These are phyloP conservation scores for Sesia bembeciformis DNA, from an alignment of 2,888 invertebrate genomes.

Conservation along the genomic window DNA sequence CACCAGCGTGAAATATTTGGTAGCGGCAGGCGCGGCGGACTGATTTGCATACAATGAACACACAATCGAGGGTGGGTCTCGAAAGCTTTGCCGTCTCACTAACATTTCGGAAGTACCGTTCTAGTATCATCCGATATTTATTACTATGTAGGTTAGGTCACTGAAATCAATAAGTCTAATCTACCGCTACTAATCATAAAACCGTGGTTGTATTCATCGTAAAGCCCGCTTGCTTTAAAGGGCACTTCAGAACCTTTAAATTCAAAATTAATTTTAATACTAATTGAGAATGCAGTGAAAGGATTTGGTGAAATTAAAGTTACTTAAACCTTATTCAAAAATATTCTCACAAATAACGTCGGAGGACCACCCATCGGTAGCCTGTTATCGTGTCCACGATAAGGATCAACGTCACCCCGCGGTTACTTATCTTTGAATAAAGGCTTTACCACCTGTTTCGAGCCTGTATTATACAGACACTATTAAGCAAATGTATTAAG, in stretches of 20 bases:
- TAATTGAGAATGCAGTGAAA: not conserved
- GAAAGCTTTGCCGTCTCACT: slow-evolving; percentile 39
- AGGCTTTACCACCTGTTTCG: not conserved
- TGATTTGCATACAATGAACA: slow-evolving; percentile 63
- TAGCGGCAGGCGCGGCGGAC: slow-evolving; percentile 43
- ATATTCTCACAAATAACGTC: not conserved
- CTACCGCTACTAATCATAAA: too few relatives aligned
- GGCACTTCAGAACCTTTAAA: too few relatives aligned
- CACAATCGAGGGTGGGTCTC: slow-evolving; percentile 49
- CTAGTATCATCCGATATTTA: slow-evolving; percentile 34
- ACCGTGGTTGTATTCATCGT: too few relatives aligned
- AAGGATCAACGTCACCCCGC: slow-evolving; percentile 19
- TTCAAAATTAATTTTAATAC: too few relatives aligned
- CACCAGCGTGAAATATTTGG: slow-evolving; percentile 50
- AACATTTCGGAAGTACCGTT: slow-evolving; percentile 64
- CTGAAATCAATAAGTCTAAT: too few relatives aligned
- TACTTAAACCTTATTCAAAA: not conserved
- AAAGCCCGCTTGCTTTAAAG: too few relatives aligned
- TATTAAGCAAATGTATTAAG: not conserved
- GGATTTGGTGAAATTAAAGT: not conserved
- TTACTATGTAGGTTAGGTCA: slow-evolving; percentile 8
- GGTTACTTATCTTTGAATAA: slow-evolving; percentile 9
- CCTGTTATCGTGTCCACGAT: slow-evolving; percentile 10
- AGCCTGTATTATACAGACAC: not conserved
- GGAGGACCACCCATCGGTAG: slow-evolving; percentile 20